Evolutionary conservation across 2,888 invertebrate species (phyloP), one percentile per base, ranked within the genome.

Genomic region (Drosophila pseudotakahashii): DNA sequence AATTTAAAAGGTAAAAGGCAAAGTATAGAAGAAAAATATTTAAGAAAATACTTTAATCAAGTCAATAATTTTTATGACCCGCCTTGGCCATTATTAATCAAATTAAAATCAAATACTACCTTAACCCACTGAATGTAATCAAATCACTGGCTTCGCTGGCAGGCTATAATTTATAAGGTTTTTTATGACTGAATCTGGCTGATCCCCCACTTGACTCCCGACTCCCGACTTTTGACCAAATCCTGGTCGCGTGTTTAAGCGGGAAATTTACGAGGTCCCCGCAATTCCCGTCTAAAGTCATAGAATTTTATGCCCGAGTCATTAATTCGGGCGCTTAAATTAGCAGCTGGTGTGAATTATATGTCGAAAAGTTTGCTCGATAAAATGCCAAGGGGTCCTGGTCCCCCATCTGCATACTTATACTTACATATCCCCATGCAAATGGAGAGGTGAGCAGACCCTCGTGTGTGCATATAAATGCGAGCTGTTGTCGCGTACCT

Each of bases 281-380:
- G 14, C 52, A 37, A 47, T 45, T 36, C 36, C 63, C 50, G 23
- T 55, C 39, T 14, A 62, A 62, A 62, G 48, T 62, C 63, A 60
- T 54, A 68, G 75, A 47, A 71, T 72, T 79, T 84, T 62, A 72
- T 81, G 81, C 68, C 63, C 23, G 55, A 70, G 73, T 68, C 85
- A 81, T 85, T 83, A 82, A 85, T 78, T 81, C 69, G 78, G 70
- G 78, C 62, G 75, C 81, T 75, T 73, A 81, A 83, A 85, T 82
- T 87, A 87, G 85, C 88, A 85, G 88, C 87, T 88, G 87, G 75
- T 83, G 78, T 83, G 86, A 77, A 84, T 77, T 86, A 77, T 88
- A 75, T 85, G 85, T 76, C 76, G 64, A 60, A 75, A 88, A 88
- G 83, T 86, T 83, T 79, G 88, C 87, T 76, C 89, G 84, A 84